Evolutionary conservation across 2,888 invertebrate species (phyloP).

Genomic region (Pollenia angustigena): DNA sequence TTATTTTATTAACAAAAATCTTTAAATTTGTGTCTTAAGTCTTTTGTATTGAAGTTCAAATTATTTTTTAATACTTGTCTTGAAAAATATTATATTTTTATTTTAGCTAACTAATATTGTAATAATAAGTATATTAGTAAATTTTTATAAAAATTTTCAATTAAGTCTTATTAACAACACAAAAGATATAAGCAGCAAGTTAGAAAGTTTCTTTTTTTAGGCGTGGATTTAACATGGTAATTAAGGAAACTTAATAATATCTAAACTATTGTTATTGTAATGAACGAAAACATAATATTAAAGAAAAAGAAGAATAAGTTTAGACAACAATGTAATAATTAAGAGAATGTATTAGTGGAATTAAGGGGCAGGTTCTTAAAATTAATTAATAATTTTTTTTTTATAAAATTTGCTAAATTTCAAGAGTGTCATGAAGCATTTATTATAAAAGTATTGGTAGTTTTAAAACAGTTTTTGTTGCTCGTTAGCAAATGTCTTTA

Average conservation of each 20-base stretch:
- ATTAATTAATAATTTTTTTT: too few species aligned
- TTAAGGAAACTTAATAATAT: background rate
- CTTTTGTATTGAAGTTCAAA: constrained; percentile 44
- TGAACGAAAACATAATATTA: too few species aligned
- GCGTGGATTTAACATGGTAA: background rate
- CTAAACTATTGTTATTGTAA: too few species aligned
- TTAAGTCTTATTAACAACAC: background rate
- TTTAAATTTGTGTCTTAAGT: constrained; percentile 42
- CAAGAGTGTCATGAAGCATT: too few species aligned
- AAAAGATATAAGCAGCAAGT: background rate
- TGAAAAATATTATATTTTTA: constrained; percentile 26
- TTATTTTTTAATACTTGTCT: constrained; percentile 17
- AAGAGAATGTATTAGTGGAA: too few species aligned
- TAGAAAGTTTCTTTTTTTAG: background rate
- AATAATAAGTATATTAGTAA: constrained; percentile 8
- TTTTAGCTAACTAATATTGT: constrained; percentile 46
- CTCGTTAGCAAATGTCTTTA: too few species aligned
- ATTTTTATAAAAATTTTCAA: background rate
- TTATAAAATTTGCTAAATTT: too few species aligned
- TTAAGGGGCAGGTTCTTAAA: too few species aligned
- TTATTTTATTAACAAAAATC: constrained; percentile 14
- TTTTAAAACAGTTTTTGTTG: too few species aligned
- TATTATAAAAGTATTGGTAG: too few species aligned
- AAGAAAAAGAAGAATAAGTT: too few species aligned
- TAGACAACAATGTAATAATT: too few species aligned